Evolutionary conservation across 2,888 invertebrate species (phyloP).

Genomic region (Gandaritis pyraliata): DNA sequence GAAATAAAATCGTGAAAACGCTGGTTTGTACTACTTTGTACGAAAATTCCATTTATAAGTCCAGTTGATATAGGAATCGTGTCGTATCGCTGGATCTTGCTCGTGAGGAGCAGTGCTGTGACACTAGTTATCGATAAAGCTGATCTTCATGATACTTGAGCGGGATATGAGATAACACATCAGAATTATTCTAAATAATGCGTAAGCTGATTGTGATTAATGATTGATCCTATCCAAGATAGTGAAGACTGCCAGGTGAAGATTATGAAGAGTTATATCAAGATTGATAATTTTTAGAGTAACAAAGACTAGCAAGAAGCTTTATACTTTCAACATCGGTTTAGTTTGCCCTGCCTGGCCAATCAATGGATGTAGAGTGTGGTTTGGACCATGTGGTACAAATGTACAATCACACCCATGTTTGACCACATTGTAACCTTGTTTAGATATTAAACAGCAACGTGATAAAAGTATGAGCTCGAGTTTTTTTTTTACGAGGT

Average conservation of each 20-base stretch:
- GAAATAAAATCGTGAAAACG: slow-evolving; percentile 27
- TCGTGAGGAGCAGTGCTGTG: slow-evolving; percentile 26
- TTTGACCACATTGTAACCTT: no score
- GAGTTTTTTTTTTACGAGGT: no score
- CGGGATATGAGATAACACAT: slow-evolving; percentile 6
- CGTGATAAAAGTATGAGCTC: no score
- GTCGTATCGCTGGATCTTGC: slow-evolving; percentile 36
- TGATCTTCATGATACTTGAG: slow-evolving; percentile 22
- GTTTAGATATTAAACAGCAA: no score
- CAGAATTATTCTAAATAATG: slow-evolving; percentile 1
- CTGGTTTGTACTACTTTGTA: slow-evolving; percentile 5
- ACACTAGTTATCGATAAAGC: slow-evolving; percentile 27
- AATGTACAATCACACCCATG: no score
- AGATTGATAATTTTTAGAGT: no score
- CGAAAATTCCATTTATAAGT: slow-evolving; percentile 33
- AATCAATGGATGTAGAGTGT: no score
- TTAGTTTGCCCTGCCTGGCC: no score
- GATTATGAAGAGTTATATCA: not conserved
- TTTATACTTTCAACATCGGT: no score
- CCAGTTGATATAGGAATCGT: slow-evolving; percentile 37
- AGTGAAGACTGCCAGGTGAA: not conserved
- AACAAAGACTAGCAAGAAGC: no score
- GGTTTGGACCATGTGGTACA: no score
- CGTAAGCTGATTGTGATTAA: slow-evolving; percentile 7
- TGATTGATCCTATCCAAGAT: not conserved